These are phyloP conservation scores for Muntiacus reevesi DNA, from an alignment of 2,113 vertebrate genomes.

Conservation along the genomic window DNA sequence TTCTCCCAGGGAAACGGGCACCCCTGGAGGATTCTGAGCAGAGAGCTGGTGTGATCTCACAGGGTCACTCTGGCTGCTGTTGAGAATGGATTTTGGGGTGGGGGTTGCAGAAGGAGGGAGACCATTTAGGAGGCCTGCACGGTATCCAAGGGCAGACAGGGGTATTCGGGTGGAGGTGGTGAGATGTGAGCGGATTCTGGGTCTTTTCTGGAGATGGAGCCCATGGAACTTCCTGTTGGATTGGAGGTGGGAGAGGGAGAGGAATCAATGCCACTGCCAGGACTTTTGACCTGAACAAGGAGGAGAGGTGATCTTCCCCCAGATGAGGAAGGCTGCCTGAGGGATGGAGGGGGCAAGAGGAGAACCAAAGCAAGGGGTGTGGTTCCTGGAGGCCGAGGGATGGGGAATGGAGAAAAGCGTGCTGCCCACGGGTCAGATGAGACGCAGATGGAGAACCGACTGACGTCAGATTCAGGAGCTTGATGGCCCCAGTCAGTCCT, in stretches of 20 bases:
- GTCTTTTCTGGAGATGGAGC: not conserved
- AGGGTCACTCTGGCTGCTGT: not conserved
- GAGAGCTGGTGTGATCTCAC: not conserved
- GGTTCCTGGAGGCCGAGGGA: not conserved
- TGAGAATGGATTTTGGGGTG: not conserved
- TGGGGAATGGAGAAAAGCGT: not conserved
- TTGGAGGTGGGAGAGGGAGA: not conserved
- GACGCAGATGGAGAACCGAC: not conserved
- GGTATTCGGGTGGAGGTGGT: not conserved
- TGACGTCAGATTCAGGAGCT: not conserved
- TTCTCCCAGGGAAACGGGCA: not conserved
- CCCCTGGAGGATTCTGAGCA: not conserved
- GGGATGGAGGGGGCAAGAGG: not conserved
- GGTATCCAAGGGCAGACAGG: not conserved
- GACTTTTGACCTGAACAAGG: not conserved
- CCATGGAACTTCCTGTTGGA: not conserved
- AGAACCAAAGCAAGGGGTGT: accelerated
- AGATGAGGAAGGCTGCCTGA: not conserved
- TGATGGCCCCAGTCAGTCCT: accelerated
- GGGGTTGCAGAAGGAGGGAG: not conserved
- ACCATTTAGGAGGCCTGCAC: accelerated
- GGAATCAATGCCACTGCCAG: accelerated
- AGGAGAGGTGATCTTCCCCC: not conserved
- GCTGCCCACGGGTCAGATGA: not conserved
- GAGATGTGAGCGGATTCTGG: not conserved